Evolutionary conservation across 2,797 vertebrate genomes (phyloP).

Genomic region (Xenopus petersii): DNA sequence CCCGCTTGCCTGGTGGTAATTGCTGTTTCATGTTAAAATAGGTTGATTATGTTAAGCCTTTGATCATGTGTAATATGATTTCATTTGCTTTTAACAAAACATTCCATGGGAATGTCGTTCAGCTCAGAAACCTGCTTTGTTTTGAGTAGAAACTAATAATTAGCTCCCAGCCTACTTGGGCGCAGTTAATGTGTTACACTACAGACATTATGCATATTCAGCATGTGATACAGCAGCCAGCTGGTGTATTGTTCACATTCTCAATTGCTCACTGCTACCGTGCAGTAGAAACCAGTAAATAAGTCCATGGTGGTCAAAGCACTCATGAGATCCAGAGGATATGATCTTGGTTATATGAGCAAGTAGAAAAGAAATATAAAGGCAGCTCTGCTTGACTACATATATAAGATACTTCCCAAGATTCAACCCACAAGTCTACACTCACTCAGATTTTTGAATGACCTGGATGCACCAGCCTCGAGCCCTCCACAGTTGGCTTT

Average conservation of each 20-base stretch:
- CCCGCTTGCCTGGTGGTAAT: conserved; percentile 15
- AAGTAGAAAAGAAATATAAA: too few relatives aligned
- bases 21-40: conserved; percentile 40
- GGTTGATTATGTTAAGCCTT: conserved; percentile 34
- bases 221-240: conserved; percentile 4
- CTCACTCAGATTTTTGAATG: too few relatives aligned
- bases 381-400: too few relatives aligned
- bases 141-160: conserved; percentile 42
- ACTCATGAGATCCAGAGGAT: too few relatives aligned
- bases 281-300: conserved; percentile 14
- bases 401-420: too few relatives aligned
- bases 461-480: too few relatives aligned
- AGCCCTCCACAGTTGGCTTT: too few relatives aligned
- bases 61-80: conserved; percentile 48
- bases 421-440: too few relatives aligned
- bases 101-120: conserved; percentile 33
- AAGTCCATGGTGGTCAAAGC: too few relatives aligned
- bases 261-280: neutral
- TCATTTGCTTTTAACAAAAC: conserved; percentile 46
- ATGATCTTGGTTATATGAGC: too few relatives aligned
- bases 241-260: neutral
- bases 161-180: conserved; percentile 27
- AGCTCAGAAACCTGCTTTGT: conserved; percentile 28
- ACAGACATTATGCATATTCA: conserved; percentile 24
- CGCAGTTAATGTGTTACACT: conserved; percentile 36